Conservation (phyloP, 2,113 vertebrate genomes). For the Antidorcas marsupialis region DNA sequence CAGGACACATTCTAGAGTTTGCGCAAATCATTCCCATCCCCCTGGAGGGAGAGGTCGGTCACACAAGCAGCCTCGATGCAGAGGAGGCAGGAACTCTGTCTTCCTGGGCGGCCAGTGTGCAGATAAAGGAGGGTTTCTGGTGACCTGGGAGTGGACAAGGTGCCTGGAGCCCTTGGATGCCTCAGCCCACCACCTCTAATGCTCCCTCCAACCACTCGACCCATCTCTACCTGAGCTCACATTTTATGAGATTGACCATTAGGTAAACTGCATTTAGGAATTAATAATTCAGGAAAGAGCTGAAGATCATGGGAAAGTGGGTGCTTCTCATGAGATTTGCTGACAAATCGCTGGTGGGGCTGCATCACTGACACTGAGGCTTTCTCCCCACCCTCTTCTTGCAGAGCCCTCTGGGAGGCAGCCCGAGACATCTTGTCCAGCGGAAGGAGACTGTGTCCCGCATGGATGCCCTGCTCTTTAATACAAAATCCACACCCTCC, state of each 20-base stretch:
- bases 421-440: not conserved
- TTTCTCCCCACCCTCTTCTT: not conserved
- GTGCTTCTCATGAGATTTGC: not conserved
- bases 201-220: not conserved
- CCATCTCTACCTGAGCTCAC: no score
- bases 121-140: fast-evolving
- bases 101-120: fast-evolving
- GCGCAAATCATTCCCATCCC: not conserved
- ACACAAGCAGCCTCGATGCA: not conserved
- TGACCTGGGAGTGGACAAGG: not conserved
- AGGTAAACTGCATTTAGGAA: not conserved
- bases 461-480: not conserved
- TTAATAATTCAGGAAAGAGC: not conserved
- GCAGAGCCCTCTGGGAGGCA: not conserved
- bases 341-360: not conserved
- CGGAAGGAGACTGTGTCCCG: not conserved
- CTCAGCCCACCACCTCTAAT: not conserved
- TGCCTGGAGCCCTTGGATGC: not conserved
- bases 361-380: no score
- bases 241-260: not conserved
- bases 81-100: not conserved
- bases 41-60: not conserved
- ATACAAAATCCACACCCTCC: no score
- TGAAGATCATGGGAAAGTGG: not conserved
- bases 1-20: not conserved